Evolutionary conservation across 2,888 invertebrate genomes (phyloP).

Genomic region (Nomada ferruginata): DNA sequence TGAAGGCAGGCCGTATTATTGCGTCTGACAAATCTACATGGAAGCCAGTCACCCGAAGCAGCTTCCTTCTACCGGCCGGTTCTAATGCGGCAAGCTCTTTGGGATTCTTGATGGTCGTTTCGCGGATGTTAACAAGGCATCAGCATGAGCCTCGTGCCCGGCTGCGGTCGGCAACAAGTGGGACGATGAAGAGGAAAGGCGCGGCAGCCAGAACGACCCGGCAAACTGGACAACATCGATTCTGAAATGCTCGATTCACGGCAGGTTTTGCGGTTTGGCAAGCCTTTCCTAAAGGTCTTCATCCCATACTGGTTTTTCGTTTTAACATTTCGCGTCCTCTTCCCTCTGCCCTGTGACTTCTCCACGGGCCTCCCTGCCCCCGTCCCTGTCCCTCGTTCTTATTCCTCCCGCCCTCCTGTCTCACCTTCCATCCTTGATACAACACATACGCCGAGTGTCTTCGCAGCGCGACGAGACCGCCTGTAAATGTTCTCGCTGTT

Average conservation of each 20-base stretch:
- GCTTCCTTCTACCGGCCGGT: conserved; percentile 62
- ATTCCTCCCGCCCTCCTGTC: not conserved
- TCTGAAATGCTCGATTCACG: conserved; percentile 66
- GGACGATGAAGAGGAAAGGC: conserved; percentile 64
- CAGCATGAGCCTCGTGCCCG: conserved; percentile 82
- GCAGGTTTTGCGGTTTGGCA: conserved; percentile 69
- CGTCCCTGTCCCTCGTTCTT: too few relatives aligned
- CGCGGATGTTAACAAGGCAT: conserved; percentile 83
- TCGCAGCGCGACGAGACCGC: not conserved
- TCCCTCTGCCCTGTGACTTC: not conserved
- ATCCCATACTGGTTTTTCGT: conserved; percentile 32
- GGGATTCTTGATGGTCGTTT: conserved; percentile 80
- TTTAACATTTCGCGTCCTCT: conserved; percentile 28
- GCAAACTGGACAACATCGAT: conserved; percentile 59
- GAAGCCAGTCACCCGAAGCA: conserved; percentile 45
- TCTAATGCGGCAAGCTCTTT: conserved; percentile 82
- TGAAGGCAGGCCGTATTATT: conserved; percentile 36
- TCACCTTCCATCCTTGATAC: not conserved
- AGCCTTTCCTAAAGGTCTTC: conserved; percentile 63
- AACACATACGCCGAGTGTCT: conserved; percentile 1
- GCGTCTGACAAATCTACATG: conserved; percentile 51
- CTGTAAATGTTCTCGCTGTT: conserved; percentile 1
- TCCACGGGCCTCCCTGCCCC: not conserved
- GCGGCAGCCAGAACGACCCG: conserved; percentile 55
- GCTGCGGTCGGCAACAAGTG: conserved; percentile 73